These are phyloP conservation scores for Crotalus horridus DNA, from an alignment of 2,113 vertebrate species.

Conservation along the genomic window DNA sequence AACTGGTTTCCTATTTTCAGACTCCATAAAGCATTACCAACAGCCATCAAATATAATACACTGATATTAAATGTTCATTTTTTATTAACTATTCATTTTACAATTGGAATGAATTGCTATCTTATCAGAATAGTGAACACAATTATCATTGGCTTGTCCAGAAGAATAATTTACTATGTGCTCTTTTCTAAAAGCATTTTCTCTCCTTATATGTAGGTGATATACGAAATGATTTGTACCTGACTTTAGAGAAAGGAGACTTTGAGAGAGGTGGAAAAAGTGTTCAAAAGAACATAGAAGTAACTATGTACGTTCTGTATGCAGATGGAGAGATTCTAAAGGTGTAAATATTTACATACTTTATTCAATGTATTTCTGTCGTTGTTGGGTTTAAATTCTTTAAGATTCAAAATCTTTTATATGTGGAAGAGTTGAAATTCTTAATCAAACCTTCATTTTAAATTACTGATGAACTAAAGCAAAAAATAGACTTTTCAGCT, in stretches of 20 bases:
- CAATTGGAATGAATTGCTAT: slow-evolving; percentile 68
- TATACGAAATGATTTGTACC: slow-evolving; percentile 92
- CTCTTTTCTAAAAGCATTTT: slow-evolving; percentile 16
- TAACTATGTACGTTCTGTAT: slow-evolving; percentile 90
- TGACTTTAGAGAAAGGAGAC: slow-evolving; percentile 91
- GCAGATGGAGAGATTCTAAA: slow-evolving; percentile 89
- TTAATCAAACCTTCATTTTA: neutral
- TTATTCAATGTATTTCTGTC: neutral
- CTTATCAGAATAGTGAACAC: slow-evolving; percentile 37
- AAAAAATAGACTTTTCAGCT: neutral
- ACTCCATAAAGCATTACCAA: slow-evolving; percentile 65
- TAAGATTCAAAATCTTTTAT: neutral
- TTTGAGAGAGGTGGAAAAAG: slow-evolving; percentile 98
- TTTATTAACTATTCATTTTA: slow-evolving; percentile 74
- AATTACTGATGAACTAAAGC: neutral
- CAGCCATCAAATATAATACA: slow-evolving; percentile 50
- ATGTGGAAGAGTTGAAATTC: neutral
- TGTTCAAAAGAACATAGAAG: slow-evolving; percentile 97
- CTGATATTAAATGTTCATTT: slow-evolving; percentile 49
- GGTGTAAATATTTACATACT: slow-evolving; percentile 53
- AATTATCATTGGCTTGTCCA: neutral
- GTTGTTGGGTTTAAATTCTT: neutral
- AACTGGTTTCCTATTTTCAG: slow-evolving; percentile 28
- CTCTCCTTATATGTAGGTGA: slow-evolving; percentile 76
- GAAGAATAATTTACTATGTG: neutral